Percentiles rank a stretch among this genome's conserved stretches.
Conservation (phyloP, 2,888 invertebrate genomes). For the Philereme vetulata region DNA sequence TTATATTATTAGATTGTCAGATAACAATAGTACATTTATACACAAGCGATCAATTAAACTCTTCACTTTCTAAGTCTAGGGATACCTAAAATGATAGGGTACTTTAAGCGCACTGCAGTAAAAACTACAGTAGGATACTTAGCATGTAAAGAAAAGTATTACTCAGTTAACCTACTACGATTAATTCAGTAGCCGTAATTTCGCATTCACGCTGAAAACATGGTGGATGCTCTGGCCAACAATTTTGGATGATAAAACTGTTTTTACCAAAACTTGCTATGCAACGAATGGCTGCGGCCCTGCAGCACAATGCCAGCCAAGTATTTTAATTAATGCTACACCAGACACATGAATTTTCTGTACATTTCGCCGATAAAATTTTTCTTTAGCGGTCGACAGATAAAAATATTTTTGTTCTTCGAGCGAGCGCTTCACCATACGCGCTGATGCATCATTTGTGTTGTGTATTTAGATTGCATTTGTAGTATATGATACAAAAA, state of each 20-base stretch:
- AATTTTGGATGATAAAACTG: conserved; percentile 44
- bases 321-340: conserved; percentile 76
- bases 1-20: no score
- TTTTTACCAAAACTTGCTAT: conserved; percentile 53
- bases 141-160: no score
- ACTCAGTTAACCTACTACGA: no score
- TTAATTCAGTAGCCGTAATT: conserved; percentile 6
- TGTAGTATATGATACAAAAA: conserved; percentile 3
- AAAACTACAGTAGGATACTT: no score
- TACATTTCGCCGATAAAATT: conserved; percentile 63
- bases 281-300: conserved; percentile 50
- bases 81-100: no score
- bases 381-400: conserved; percentile 46
- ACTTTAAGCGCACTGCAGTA: no score
- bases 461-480: conserved; percentile 4
- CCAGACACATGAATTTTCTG: conserved; percentile 64
- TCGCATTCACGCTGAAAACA: conserved; percentile 11
- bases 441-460: not conserved
- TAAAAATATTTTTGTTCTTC: conserved; percentile 30
- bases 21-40: no score
- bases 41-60: no score
- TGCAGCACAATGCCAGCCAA: conserved; percentile 54
- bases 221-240: conserved; percentile 10
- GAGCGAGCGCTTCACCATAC: conserved; percentile 4
- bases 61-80: no score